phyloP scores from a whole-genome alignment of 2,888 invertebrate species.

The Apodemia arnacis region DNA sequence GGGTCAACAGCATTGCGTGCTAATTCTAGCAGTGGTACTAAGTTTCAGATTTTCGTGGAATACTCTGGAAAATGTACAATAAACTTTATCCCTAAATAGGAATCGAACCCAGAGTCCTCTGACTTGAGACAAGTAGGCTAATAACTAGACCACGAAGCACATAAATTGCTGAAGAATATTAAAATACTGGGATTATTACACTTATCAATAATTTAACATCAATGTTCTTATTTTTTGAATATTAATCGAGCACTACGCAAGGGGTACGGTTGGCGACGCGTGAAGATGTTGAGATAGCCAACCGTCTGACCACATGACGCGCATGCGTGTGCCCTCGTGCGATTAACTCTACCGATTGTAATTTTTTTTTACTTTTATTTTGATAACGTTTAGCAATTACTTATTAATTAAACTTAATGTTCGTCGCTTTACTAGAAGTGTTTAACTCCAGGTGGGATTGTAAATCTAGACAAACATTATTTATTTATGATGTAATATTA shows the following conservation, averaged over 20 bases:
- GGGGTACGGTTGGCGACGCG: slow-evolving; percentile 88
- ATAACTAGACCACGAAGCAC: neutral
- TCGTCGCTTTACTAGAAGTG: neutral
- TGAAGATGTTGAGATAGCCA: slow-evolving; percentile 92
- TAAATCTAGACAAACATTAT: neutral
- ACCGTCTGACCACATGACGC: slow-evolving; percentile 91
- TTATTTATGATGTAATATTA: too few species aligned
- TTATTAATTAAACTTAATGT: slow-evolving; percentile 51
- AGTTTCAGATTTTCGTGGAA: too few species aligned
- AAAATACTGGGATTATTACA: slow-evolving; percentile 9
- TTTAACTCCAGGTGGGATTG: neutral
- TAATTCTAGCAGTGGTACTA: too few species aligned
- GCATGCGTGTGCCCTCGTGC: slow-evolving; percentile 70
- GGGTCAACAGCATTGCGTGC: too few species aligned
- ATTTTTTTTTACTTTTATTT: slow-evolving; percentile 66
- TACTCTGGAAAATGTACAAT: too few species aligned
- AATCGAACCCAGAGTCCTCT: neutral
- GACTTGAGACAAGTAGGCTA: neutral
- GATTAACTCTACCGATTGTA: slow-evolving; percentile 72
- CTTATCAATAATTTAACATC: slow-evolving; percentile 17
- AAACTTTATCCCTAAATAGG: too few species aligned
- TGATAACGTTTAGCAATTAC: slow-evolving; percentile 67
- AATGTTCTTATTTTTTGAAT: slow-evolving; percentile 48
- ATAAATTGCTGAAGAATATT: neutral
- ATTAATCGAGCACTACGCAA: slow-evolving; percentile 80